phyloP scores from a whole-genome alignment of 2,888 invertebrate genomes.

The Agriotes lineatus region DNA sequence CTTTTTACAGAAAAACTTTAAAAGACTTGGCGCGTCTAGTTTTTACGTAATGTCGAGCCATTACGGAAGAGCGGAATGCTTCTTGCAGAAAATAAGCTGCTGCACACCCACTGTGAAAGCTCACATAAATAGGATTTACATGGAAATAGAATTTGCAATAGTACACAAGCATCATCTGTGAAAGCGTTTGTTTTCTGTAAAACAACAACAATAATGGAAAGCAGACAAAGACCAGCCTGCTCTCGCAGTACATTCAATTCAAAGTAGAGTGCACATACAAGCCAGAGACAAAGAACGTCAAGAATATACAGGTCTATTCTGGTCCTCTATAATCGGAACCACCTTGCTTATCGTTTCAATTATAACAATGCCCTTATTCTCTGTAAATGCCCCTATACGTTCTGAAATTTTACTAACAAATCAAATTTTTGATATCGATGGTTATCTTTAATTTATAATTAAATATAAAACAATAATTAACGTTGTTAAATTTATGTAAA shows the following conservation, averaged over 20 bases:
- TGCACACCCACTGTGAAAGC: slow-evolving; percentile 8
- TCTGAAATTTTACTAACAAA: no score
- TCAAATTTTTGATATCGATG: no score
- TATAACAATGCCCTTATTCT: no score
- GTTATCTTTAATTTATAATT: no score
- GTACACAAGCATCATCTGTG: slow-evolving; percentile 7
- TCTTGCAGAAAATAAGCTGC: background rate
- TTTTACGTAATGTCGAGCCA: background rate
- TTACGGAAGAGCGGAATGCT: background rate
- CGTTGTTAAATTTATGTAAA: no score
- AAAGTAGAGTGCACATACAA: no score
- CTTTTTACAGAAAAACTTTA: background rate
- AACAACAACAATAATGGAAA: slow-evolving; percentile 2
- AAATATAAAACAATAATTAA: no score
- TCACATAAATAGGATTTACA: slow-evolving; percentile 17
- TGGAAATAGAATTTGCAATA: slow-evolving; percentile 17
- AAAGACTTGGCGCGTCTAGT: background rate
- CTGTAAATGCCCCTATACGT: no score
- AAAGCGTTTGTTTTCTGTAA: slow-evolving; percentile 6
- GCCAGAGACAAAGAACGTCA: no score
- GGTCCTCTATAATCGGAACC: no score
- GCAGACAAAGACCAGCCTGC: slow-evolving; percentile 8
- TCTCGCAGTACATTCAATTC: background rate
- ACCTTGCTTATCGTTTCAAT: no score
- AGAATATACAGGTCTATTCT: no score